Evolutionary conservation across 2,888 invertebrate genomes (phyloP).

Genomic region (Pammene fasciana): DNA sequence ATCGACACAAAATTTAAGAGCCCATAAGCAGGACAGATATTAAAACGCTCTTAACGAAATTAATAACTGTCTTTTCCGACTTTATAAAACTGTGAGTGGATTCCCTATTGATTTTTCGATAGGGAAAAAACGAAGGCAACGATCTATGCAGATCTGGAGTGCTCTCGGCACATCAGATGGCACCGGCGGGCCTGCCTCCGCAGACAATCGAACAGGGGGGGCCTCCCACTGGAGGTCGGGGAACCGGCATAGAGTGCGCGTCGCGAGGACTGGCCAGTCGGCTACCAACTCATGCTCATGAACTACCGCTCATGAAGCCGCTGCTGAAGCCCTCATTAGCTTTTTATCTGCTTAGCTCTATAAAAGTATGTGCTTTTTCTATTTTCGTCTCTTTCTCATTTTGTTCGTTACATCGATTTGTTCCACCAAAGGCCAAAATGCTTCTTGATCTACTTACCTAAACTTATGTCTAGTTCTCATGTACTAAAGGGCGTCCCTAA

Average conservation of each 20-base stretch:
- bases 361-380: too few relatives aligned
- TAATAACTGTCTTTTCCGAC: slow-evolving; percentile 73
- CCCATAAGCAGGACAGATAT: background rate
- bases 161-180: slow-evolving; percentile 84
- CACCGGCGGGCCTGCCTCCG: slow-evolving; percentile 82
- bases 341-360: too few relatives aligned
- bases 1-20: background rate
- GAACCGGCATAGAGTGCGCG: slow-evolving; percentile 72
- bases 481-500: too few relatives aligned
- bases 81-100: slow-evolving; percentile 76
- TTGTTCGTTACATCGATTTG: too few relatives aligned
- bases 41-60: slow-evolving; percentile 63
- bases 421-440: too few relatives aligned
- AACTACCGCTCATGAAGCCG: too few relatives aligned
- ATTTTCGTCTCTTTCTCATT: too few relatives aligned
- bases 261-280: slow-evolving; percentile 39
- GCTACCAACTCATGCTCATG: background rate
- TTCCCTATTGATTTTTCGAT: slow-evolving; percentile 78
- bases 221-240: slow-evolving; percentile 73
- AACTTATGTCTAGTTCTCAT: too few relatives aligned
- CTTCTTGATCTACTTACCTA: too few relatives aligned
- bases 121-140: slow-evolving; percentile 83
- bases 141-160: slow-evolving; percentile 84
- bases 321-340: too few relatives aligned
- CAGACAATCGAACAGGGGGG: slow-evolving; percentile 83